phyloP scores from a whole-genome alignment of 2,797 vertebrate species.

The Dallia pectoralis region DNA sequence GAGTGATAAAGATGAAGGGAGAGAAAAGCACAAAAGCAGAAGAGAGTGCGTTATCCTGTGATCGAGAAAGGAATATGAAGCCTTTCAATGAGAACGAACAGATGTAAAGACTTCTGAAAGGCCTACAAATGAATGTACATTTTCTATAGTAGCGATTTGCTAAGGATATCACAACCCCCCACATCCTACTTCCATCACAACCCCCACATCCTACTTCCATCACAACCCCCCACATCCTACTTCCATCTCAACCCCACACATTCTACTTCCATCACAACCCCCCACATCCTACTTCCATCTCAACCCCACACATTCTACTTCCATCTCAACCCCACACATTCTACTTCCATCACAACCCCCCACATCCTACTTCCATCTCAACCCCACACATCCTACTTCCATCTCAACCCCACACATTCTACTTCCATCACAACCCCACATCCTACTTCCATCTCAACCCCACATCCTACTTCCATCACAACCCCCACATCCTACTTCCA shows the following conservation, averaged over 20 bases:
- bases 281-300: slow-evolving; percentile 1
- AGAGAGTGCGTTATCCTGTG: not conserved
- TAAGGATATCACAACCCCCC: not conserved
- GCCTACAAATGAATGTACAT: not conserved
- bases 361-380: not conserved
- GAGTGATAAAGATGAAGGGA: not conserved
- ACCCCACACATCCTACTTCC: not conserved
- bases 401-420: not conserved
- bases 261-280: not conserved
- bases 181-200: not conserved
- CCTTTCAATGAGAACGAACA: not conserved
- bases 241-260: not conserved
- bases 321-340: not conserved
- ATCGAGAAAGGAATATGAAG: not conserved
- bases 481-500: not conserved
- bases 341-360: not conserved
- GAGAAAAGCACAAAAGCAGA: too few species aligned
- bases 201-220: too few species aligned
- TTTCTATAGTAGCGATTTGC: not conserved
- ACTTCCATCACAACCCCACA: not conserved
- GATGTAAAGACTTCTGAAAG: not conserved
- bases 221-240: not conserved
- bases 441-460: not conserved
- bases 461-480: not conserved
- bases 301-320: not conserved